A percentile compares a stretch with the other conserved stretches of the same genome.
Conservation (phyloP, 2,888 invertebrate species). For the Rhaphigaster nebulosa region DNA sequence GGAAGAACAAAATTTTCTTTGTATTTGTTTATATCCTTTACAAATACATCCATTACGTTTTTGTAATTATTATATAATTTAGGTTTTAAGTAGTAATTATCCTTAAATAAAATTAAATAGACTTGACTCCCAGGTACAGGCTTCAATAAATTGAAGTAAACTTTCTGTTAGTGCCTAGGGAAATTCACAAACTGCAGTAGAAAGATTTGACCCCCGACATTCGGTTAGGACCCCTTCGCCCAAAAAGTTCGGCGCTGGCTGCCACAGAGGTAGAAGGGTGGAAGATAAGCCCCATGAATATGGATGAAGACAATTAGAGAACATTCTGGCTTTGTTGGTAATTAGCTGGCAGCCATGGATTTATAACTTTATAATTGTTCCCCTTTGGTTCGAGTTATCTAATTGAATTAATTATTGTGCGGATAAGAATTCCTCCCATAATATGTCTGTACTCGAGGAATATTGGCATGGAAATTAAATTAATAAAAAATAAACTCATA, state of each 20-base stretch:
- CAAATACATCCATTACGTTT: too few relatives aligned
- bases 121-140: background rate
- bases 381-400: slow-evolving; percentile 18
- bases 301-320: slow-evolving; percentile 46
- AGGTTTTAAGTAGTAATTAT: too few relatives aligned
- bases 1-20: too few relatives aligned
- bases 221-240: background rate
- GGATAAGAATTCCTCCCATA: background rate
- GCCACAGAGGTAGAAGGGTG: slow-evolving; percentile 20
- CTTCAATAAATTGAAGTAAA: background rate
- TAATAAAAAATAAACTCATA: too few relatives aligned
- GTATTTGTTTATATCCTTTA: too few relatives aligned
- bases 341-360: slow-evolving; percentile 29
- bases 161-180: background rate
- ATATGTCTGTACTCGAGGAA: background rate
- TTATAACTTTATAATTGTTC: slow-evolving; percentile 49
- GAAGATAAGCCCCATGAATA: slow-evolving; percentile 25
- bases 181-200: background rate
- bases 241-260: background rate
- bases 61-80: too few relatives aligned
- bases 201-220: background rate
- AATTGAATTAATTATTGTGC: slow-evolving; percentile 27
- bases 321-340: slow-evolving; percentile 35
- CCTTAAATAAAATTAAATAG: too few relatives aligned
- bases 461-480: background rate